phyloP scores from a whole-genome alignment of 2,797 vertebrate genomes.

The Karalla daura region DNA sequence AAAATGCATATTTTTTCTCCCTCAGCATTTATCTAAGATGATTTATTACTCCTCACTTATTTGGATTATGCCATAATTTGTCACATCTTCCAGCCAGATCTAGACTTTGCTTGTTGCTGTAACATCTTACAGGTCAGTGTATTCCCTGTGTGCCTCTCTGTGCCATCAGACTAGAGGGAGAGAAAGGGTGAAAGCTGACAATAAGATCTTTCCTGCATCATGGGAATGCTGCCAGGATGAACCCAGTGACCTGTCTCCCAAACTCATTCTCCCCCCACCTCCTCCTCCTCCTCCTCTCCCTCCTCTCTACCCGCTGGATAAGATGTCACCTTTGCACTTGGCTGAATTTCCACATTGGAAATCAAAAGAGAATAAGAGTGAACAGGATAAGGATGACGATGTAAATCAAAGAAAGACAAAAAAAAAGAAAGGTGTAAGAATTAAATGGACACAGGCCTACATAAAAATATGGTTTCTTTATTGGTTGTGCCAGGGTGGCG shows the following conservation, averaged over 20 bases:
- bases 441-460: slow-evolving; percentile 40
- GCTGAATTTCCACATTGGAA: slow-evolving; percentile 67
- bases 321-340: slow-evolving; percentile 75
- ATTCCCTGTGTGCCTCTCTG: neutral
- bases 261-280: slow-evolving; percentile 17
- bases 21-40: no score
- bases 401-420: slow-evolving; percentile 40
- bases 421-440: neutral
- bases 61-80: neutral
- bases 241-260: slow-evolving; percentile 74
- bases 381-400: slow-evolving; percentile 42
- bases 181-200: slow-evolving; percentile 2
- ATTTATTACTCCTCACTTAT: neutral
- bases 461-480: slow-evolving; percentile 82
- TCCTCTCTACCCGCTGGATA: slow-evolving; percentile 48
- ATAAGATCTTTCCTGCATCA: slow-evolving; percentile 66
- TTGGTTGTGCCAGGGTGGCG: slow-evolving; percentile 75
- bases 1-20: no score
- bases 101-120: neutral
- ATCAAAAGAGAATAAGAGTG: neutral
- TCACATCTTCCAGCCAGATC: neutral
- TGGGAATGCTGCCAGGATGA: slow-evolving; percentile 77
- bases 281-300: neutral
- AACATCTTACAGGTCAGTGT: slow-evolving; percentile 22
- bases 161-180: slow-evolving; percentile 23